Evolutionary conservation across 1,140 invertebrate species (phyloP), one percentile per base, ranked within the genome.

Genomic region (Ganaspis sp.): DNA sequence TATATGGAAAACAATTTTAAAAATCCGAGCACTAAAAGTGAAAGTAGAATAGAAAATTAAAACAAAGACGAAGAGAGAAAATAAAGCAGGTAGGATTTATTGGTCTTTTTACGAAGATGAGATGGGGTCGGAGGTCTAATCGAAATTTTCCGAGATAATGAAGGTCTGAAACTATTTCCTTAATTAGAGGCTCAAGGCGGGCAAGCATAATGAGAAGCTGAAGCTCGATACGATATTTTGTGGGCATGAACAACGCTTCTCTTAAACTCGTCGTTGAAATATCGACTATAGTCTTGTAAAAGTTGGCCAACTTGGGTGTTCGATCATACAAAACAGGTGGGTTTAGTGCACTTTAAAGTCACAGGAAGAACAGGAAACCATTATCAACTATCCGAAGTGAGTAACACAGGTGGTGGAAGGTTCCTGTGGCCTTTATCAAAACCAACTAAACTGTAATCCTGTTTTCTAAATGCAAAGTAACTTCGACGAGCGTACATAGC

Each of bases 401-500:
- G 77, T 81, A n/a, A 79, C 82, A 73, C 84, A 86, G 83, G 80
- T 88, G 83, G 79, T 75, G 45, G 79, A 74, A 77, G 81, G 72
- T 49, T 79, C 84, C 81, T 75, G 81, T 79, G 82, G 83, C 83
- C 86, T 86, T 84, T 78, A 72, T 73, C 58, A 37, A 70, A 77
- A 75, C 40, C 73, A 69, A 74, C 81, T 85, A 84, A 89, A 89
- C 87, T 88, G 86, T 90, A 90, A 90, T 90, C 88, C 86, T 89
- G 87, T 89, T 90, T 90, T 88, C 87, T 86, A 89, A 89, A 89
- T 89, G 85, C 84, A 85, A 80, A 74, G 78, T 80, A 90, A 89
- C 84, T 88, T 86, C 72, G 82, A 83, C 53, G 85, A 87, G 87
- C 87, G 86, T 85, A 82, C 88, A 86, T 89, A 87, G 76, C 77